Percentiles rank a stretch among this genome's conserved stretches.
These are phyloP conservation scores for Rhipidura dahli DNA, from an alignment of 2,113 vertebrate species.

Conservation along the genomic window DNA sequence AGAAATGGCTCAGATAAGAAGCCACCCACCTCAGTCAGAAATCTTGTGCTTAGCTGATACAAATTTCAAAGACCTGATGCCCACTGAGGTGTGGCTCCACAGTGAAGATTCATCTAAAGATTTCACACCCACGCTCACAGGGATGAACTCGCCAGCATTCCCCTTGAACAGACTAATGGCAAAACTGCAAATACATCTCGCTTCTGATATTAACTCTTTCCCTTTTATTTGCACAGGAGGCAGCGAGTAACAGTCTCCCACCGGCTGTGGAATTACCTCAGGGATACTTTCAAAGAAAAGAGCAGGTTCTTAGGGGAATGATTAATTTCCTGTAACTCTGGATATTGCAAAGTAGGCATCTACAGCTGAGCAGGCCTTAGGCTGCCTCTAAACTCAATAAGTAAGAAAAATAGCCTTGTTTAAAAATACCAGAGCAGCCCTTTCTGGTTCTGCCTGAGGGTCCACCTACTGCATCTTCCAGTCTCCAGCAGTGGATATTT, in stretches of 20 bases:
- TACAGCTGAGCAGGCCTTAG: neutral
- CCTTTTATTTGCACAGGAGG: neutral
- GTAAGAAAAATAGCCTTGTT: neutral
- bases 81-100: neutral
- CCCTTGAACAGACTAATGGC: neutral
- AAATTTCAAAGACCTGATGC: neutral
- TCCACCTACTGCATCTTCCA: neutral
- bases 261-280: neutral
- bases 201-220: neutral
- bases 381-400: neutral
- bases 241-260: neutral
- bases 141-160: neutral
- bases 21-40: neutral
- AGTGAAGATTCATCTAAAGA: neutral
- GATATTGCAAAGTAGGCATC: neutral
- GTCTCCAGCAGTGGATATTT: neutral
- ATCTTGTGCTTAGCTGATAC: neutral
- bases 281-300: constrained; percentile 27
- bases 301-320: neutral
- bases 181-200: neutral
- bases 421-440: neutral
- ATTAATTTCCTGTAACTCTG: constrained; percentile 34
- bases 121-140: neutral
- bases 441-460: neutral
- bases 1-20: neutral